A percentile compares a stretch with the other conserved stretches of the same genome.
Conservation (phyloP, 2,113 vertebrate species). For the Gallinago undulata region DNA sequence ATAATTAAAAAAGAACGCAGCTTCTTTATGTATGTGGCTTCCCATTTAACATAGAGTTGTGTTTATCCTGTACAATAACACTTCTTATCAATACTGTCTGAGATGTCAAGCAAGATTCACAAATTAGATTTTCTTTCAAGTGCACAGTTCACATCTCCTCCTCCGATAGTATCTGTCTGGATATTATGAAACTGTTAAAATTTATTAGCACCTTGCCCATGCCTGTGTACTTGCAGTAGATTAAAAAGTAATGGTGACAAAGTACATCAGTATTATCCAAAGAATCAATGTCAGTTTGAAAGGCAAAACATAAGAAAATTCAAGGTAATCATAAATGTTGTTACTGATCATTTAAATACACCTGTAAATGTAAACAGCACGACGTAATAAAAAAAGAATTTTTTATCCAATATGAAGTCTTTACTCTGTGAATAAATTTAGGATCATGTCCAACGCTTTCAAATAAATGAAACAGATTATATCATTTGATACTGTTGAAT, state of each 20-base stretch:
- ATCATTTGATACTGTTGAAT: neutral
- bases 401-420: neutral
- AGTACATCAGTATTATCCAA: neutral
- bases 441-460: neutral
- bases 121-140: neutral
- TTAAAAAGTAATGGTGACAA: neutral
- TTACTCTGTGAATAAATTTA: neutral
- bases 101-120: neutral
- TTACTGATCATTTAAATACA: neutral
- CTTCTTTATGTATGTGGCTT: neutral
- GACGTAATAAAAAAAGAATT: neutral
- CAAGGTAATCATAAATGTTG: fast-evolving
- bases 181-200: neutral
- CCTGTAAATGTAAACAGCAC: neutral
- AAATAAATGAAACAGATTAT: neutral
- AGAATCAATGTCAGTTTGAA: neutral
- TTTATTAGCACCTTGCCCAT: neutral
- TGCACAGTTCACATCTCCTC: neutral
- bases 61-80: neutral
- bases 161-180: neutral
- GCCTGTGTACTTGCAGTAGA: neutral
- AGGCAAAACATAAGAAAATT: neutral
- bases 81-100: neutral
- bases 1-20: neutral
- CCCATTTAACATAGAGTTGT: neutral